Evolutionary conservation across 2,888 invertebrate species (phyloP), one percentile per base, ranked within the genome.

Genomic region (Epinotia ramella): DNA sequence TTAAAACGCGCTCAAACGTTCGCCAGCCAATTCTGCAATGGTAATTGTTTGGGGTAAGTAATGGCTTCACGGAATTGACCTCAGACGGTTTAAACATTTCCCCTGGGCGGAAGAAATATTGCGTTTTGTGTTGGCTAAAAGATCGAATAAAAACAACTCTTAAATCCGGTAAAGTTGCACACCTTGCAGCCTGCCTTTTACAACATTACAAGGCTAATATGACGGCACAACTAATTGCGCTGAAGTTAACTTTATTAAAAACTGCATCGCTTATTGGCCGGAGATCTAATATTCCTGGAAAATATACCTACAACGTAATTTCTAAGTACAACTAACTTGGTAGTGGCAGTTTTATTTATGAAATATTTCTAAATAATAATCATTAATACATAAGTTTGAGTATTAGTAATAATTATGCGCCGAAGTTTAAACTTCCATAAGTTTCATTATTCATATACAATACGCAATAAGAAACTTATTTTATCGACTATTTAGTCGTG

Each of bases 11-110:
- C 40, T 28, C 7, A 63, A 63, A 62, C 67, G 65, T 59, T 46
- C 57, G 73, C 71, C 56, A 64, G 73, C 76, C 79, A 76, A 78
- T 78, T 64, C 62, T 59, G 57, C 33, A 59, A 40, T 57, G 60
- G 71, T 76, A 69, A 80, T 80, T 82, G 79, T 81, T 79, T 80
- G 70, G 76, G 77, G 79, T 79, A 79, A 80, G 81, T 82, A 82
- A 82, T 78, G 77, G 80, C 77, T 46, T 78, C 60, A 71, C 64
- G 65, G 69, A 78, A 76, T 77, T 76, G 77, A 81, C 80, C 80
- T 77, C 73, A 81, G 74, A 56, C 40, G 62, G 66, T 71, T 75
- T 74, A 75, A 73, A 76, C 79, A 81, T 80, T 81, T 80, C 82
- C 82, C 81, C 69, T 63, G 82, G 78, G 82, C 66, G 73, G 64